phyloP scores from a whole-genome alignment of 2,888 invertebrate genomes.

The Rhamnusium bicolor region DNA sequence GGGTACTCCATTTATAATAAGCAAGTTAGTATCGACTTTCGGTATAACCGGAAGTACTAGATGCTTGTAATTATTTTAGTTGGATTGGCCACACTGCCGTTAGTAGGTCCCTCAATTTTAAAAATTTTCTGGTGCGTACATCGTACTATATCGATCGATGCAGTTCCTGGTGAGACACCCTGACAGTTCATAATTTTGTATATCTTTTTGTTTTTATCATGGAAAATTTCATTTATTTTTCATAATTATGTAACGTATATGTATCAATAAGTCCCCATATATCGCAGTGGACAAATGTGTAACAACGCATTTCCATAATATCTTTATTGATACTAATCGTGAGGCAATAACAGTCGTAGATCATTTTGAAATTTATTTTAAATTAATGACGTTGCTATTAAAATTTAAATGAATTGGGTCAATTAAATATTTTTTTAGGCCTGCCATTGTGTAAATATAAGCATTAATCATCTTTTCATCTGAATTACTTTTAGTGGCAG shows the following conservation, averaged over 20 bases:
- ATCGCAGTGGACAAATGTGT: background rate
- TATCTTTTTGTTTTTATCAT: background rate
- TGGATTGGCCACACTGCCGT: too few relatives aligned
- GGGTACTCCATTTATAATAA: too few relatives aligned
- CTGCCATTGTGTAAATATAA: slow-evolving; percentile 34
- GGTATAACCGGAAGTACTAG: too few relatives aligned
- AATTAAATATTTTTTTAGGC: slow-evolving; percentile 28
- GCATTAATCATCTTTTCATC: slow-evolving; percentile 35
- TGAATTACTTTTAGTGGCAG: slow-evolving; percentile 6
- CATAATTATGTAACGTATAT: background rate
- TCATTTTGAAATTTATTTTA: slow-evolving; percentile 34
- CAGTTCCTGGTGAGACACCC: too few relatives aligned
- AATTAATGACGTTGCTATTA: slow-evolving; percentile 42
- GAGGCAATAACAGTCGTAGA: slow-evolving; percentile 28
- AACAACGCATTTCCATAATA: background rate
- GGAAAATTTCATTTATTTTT: too few relatives aligned
- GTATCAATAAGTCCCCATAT: background rate
- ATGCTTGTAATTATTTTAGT: too few relatives aligned
- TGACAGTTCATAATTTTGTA: background rate
- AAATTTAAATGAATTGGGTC: slow-evolving; percentile 42
- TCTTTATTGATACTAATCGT: background rate
- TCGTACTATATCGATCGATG: too few relatives aligned
- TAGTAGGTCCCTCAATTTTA: too few relatives aligned
- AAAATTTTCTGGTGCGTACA: too few relatives aligned
- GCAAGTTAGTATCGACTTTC: too few relatives aligned